A percentile compares a stretch with the other conserved stretches of the same genome.
Conservation (phyloP, 2,888 invertebrate genomes). For the Rhogogaster chlorosoma region DNA sequence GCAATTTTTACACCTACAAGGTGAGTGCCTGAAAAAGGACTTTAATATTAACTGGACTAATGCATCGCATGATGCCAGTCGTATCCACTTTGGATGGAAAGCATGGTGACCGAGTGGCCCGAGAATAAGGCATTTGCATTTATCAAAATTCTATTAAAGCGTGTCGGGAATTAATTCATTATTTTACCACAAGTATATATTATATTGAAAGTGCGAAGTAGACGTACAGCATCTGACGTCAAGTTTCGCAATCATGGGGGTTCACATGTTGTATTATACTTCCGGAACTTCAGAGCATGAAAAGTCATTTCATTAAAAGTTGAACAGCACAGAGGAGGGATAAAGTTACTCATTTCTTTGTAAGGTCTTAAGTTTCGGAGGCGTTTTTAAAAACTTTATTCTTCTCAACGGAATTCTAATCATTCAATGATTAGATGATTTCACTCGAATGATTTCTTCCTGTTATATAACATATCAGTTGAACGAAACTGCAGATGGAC, state of each 20-base stretch:
- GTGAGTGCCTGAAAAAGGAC: neutral
- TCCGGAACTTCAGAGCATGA: neutral
- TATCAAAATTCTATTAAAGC: slow-evolving; percentile 31
- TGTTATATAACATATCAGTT: too few relatives aligned
- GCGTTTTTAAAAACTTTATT: neutral
- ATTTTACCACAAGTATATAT: neutral
- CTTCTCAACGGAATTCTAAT: neutral
- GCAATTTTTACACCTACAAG: neutral
- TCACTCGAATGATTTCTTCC: too few relatives aligned
- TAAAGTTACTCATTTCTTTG: neutral
- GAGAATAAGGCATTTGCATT: slow-evolving; percentile 15
- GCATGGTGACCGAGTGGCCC: neutral
- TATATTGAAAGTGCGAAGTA: neutral
- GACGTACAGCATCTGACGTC: neutral
- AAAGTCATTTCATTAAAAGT: neutral
- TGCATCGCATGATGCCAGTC: neutral
- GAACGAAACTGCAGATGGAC: too few relatives aligned
- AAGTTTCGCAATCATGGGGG: neutral
- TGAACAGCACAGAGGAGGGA: neutral
- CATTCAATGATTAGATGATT: too few relatives aligned
- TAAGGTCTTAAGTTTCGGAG: neutral
- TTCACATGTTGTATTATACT: neutral
- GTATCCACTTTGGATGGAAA: neutral
- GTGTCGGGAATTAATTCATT: slow-evolving; percentile 29
- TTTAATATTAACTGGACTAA: slow-evolving; percentile 2